Evolutionary conservation across 2,113 vertebrate genomes (phyloP), one percentile per base, ranked within the genome.

Genomic region (Semicossyphus pulcher): DNA sequence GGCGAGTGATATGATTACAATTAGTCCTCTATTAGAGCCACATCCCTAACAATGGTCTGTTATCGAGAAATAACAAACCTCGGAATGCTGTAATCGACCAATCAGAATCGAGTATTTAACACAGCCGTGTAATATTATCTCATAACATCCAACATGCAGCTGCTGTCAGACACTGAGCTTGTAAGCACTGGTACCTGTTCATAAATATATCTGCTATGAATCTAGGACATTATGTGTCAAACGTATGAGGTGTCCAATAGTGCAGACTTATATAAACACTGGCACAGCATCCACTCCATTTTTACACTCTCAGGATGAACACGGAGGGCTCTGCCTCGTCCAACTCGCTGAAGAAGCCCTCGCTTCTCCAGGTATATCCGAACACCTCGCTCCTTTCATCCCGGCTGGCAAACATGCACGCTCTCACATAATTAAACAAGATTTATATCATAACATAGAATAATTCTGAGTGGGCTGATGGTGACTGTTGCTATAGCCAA

Each of bases 391-490:
- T 79, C 61, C 69, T 83, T 83, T 89, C 83, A 84, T 84, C 53
- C 16, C 25, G n/a, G 20, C 75, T 58, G 80, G 72, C 72, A 65
- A 83, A 87, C 78, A 76, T 48, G 69, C 71, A 18, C 11, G 76
- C 56, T 49, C 53, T 58, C 80, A 51, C 78, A 77, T 88, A 73
- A 88, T 88, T 86, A 84, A 89, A 82, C 60, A 72, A 81, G 78
- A 89, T 91, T 86, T 54, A 84, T 81, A 84, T 88, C 87, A 84
- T 84, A 84, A 83, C 85, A 83, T 67, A 78, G 84, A 85, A 86
- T 86, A 65, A 85, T 78, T 91, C 75, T 57, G 76, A 81, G 90
- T 90, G 87, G 90, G 90, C 71, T 51, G 90, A 70, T 78, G 81
- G 85, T 18, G 61, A 67, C 69, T 47, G 69, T 39, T 59, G 66